Evolutionary conservation across 2,888 invertebrate genomes (phyloP).

Genomic region (Icerya purchasi): DNA sequence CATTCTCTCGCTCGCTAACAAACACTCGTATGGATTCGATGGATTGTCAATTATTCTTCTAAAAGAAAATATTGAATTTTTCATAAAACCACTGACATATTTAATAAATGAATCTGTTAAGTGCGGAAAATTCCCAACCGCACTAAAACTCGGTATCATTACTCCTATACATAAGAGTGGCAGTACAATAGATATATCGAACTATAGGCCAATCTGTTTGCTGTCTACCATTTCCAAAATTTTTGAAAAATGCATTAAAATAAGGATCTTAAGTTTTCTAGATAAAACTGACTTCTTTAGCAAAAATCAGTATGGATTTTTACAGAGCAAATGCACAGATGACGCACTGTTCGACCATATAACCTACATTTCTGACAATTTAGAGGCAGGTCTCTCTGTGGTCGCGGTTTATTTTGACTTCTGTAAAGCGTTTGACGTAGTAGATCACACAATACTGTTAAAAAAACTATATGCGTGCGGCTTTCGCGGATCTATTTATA

Average conservation of each 20-base stretch:
- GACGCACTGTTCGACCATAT: neutral
- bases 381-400: neutral
- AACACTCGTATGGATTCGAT: neutral
- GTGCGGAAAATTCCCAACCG: neutral
- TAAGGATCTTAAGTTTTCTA: neutral
- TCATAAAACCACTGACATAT: neutral
- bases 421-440: neutral
- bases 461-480: neutral
- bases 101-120: neutral
- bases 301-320: neutral
- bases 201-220: neutral
- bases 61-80: neutral
- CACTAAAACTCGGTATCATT: neutral
- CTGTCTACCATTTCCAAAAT: neutral
- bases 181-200: neutral
- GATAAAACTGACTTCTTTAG: neutral
- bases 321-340: neutral
- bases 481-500: neutral
- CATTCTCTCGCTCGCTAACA: neutral
- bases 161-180: neutral
- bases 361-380: neutral
- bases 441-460: neutral
- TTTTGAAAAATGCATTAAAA: neutral
- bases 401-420: neutral
- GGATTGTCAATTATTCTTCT: neutral